A percentile compares a stretch with the other conserved stretches of the same genome.
Evolutionary conservation across 2,113 vertebrate genomes (phyloP).

Genomic region (Odontophorus gujanensis): DNA sequence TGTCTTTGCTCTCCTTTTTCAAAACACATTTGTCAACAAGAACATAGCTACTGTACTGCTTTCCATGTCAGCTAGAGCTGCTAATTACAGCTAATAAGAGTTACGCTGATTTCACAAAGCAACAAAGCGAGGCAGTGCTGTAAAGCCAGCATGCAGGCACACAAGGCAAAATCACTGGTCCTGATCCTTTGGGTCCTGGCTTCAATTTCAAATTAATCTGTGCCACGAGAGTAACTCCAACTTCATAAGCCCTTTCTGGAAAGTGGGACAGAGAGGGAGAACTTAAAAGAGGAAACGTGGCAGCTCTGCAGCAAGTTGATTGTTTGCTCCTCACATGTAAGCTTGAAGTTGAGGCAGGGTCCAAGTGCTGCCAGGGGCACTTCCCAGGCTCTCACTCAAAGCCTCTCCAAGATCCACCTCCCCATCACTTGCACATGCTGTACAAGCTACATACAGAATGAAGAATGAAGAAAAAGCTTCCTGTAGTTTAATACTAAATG

Average conservation of each 20-base stretch:
- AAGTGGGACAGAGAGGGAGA: neutral
- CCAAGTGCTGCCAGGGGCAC: neutral
- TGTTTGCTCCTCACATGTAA: neutral
- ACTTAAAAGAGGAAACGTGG: fast-evolving
- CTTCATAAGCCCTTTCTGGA: neutral
- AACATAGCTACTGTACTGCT: fast-evolving
- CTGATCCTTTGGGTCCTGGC: neutral
- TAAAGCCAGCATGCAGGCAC: neutral
- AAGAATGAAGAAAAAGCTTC: neutral
- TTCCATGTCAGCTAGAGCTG: neutral
- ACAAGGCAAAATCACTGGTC: neutral
- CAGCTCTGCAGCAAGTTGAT: neutral
- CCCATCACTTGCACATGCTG: neutral
- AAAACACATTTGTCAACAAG: neutral
- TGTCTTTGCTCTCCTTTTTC: neutral
- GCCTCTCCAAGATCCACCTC: neutral
- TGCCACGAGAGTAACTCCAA: neutral
- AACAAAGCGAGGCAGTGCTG: neutral
- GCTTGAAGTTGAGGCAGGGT: neutral
- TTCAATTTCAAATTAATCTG: neutral
- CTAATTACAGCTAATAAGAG: neutral
- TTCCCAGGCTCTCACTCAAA: neutral
- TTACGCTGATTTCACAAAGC: neutral
- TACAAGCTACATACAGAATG: neutral
- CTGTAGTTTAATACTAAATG: neutral